A percentile compares a stretch with the other conserved stretches of the same genome.
phyloP scores from a whole-genome alignment of 2,113 vertebrate genomes.

The Acinonyx jubatus region DNA sequence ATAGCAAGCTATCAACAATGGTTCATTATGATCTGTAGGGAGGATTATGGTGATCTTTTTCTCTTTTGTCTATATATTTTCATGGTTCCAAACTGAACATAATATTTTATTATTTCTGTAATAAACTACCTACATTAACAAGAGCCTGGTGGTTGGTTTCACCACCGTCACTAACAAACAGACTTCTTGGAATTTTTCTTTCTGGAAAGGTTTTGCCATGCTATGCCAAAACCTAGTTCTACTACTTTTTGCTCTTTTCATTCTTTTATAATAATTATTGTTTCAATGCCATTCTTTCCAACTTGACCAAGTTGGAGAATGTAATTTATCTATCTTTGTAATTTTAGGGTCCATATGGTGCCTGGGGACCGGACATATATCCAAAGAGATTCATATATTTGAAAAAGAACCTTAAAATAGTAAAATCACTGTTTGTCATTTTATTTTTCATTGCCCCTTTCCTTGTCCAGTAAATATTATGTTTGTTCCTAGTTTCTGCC shows the following conservation, averaged over 20 bases:
- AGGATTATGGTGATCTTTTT: neutral
- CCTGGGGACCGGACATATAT: neutral
- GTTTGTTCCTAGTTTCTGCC: neutral
- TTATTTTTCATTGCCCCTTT: neutral
- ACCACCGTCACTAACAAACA: neutral
- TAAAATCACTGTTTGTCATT: neutral
- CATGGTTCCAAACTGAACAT: neutral
- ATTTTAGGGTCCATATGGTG: neutral
- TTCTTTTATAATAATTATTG: neutral
- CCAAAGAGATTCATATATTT: neutral
- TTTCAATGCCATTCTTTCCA: neutral
- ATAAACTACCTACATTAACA: neutral
- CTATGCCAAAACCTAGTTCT: neutral
- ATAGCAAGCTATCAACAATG: neutral
- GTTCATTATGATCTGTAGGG: neutral
- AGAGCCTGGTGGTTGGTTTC: neutral
- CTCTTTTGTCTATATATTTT: neutral
- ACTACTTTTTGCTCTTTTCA: neutral
- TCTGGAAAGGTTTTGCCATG: neutral
- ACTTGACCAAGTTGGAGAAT: neutral
- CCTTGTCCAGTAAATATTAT: neutral
- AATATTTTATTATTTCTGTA: slow-evolving; percentile 14
- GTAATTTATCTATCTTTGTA: neutral
- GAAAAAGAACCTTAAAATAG: neutral
- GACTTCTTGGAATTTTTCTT: neutral